A percentile compares a stretch with the other conserved stretches of the same genome.
These are phyloP conservation scores for Eretmocerus hayati DNA, from an alignment of 2,888 invertebrate genomes.

Conservation along the genomic window DNA sequence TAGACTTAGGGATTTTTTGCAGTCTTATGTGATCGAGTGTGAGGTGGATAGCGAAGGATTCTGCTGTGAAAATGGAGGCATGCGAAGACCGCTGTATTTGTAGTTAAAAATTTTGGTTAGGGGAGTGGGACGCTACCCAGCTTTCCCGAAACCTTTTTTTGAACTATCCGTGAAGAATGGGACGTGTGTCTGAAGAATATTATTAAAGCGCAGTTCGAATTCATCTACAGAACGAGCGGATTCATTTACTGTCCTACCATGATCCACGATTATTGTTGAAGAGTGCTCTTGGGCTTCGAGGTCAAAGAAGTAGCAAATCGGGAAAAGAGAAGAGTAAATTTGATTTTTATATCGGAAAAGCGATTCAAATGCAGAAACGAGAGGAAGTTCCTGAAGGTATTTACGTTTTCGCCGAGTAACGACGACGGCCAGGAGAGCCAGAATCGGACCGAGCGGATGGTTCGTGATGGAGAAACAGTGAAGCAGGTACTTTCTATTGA, in stretches of 20 bases:
- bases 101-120: constrained; percentile 1
- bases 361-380: not conserved
- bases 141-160: not conserved
- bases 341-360: not conserved
- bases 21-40: not conserved
- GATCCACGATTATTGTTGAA: not conserved
- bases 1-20: not conserved
- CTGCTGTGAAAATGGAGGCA: constrained; percentile 18
- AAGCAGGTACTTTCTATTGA: not conserved
- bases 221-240: not conserved
- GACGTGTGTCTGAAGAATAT: not conserved
- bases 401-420: not conserved
- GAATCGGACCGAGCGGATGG: not conserved
- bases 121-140: constrained; percentile 7
- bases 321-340: not conserved
- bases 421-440: not conserved
- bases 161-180: constrained; percentile 21
- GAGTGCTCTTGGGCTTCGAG: not conserved
- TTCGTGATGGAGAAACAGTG: not conserved
- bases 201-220: not conserved
- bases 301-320: not conserved
- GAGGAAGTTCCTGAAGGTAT: not conserved
- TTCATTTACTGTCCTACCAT: not conserved
- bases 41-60: constrained; percentile 2
- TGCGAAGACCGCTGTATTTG: not conserved